Evolutionary conservation across 2,113 vertebrate genomes (phyloP), one percentile per base, ranked within the genome.

Genomic region (Gadus chalcogrammus): DNA sequence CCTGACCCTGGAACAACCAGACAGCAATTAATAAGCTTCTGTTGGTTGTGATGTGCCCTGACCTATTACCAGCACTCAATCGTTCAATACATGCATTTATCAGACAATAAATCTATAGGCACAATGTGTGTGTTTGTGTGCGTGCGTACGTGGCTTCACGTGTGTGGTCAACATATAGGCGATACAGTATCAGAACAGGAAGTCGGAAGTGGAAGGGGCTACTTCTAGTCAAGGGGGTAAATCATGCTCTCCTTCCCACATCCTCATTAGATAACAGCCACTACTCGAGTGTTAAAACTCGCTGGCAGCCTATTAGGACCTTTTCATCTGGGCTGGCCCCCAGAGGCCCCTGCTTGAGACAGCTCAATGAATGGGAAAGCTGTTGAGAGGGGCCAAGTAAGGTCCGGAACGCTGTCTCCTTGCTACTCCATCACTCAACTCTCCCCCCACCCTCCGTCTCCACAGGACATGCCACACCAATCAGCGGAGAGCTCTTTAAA

Each of bases 351-450:
- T n/a, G 38, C 68, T 58, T 6, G 38, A 79, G 69, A 71, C 61
- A 52, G 53, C 15, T 64, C 71, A 22, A 85, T 90, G 87, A 88
- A 90, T 87, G 80, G 82, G 66, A 18, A 75, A 78, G 66, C 76
- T 87, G 84, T 90, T 88, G 17, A 1, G 64, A 65, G 78, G 70
- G 80, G 79, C 72, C 71, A 69, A 62, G 71, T 62, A 42, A 79
- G 74, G 53, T 72, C 73, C 68, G 72, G 64, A 35, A 48, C 11
- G 63, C 83, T 67, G 71, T 87, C 65, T 81, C 65, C 75, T 77
- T 55, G 15, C 65, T 71, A 70, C 81, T 84, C 84, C 84, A 88
- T 91, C 87, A 86, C 67, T 81, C 87, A 82, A 75, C 42, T 48
- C 12, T 48, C 42, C 42, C 42, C 85, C 67, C 80, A 85, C 81